Percentiles rank a stretch among this genome's conserved stretches.
These are phyloP conservation scores for Lasiurus borealis DNA, from an alignment of 2,113 vertebrate genomes.

Conservation along the genomic window DNA sequence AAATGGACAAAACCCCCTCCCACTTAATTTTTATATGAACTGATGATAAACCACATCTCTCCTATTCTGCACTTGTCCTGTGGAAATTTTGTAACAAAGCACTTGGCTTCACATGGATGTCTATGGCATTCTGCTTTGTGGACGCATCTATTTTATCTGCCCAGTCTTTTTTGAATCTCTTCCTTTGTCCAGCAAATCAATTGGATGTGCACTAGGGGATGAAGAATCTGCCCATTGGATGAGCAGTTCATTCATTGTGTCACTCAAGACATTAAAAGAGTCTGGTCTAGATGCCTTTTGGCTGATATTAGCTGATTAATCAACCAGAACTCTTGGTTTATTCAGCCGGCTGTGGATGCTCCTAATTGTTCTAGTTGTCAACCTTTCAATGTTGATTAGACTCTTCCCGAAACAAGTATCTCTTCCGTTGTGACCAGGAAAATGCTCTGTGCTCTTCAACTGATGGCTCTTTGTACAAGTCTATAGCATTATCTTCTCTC, in stretches of 20 bases:
- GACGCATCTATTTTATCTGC: background rate
- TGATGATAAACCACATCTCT: background rate
- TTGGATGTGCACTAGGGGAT: background rate
- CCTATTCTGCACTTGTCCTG: rapidly evolving
- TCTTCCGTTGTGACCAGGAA: background rate
- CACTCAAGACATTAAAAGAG: background rate
- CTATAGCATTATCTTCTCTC: background rate
- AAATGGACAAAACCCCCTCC: background rate
- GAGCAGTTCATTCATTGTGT: background rate
- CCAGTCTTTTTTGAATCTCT: background rate
- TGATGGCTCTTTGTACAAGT: background rate
- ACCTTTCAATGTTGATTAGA: background rate
- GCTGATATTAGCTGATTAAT: background rate
- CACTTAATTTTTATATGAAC: background rate
- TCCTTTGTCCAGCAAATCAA: background rate
- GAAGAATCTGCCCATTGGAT: background rate
- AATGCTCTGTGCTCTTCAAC: background rate
- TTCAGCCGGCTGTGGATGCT: background rate
- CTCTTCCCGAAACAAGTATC: background rate
- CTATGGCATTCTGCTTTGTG: background rate
- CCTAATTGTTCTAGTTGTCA: background rate
- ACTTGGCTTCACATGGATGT: background rate
- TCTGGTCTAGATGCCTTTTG: background rate
- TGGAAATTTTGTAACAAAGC: background rate
- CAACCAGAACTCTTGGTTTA: background rate